Evolutionary conservation across 2,888 invertebrate genomes (phyloP), one percentile per base, ranked within the genome.

Genomic region (Allygus modestus): DNA sequence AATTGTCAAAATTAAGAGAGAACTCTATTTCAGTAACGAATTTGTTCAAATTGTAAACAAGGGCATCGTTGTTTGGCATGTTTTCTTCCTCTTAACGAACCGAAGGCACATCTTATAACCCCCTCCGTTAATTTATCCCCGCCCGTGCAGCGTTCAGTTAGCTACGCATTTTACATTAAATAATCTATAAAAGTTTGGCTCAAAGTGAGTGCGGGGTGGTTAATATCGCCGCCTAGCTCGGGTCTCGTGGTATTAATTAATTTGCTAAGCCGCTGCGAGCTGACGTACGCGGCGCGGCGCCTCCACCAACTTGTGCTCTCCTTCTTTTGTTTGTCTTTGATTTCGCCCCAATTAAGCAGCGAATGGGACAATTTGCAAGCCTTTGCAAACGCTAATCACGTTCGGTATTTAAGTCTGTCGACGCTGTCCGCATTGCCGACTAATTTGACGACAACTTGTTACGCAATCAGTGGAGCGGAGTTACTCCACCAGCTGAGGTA

Each of bases 321-420:
- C 37, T 79, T 79, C 79, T 79, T 79, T 79, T 79, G 79, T 79
- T 79, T 79, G 79, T 79, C 79, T 79, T 79, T 79, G 79, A 79
- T 79, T 79, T 79, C 54, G 31, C 33, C 79, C 79, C 79, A 79
- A 79, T 79, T 79, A 79, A 79, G 79, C 79, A 20, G 54, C 79
- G 79, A 79, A 79, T 58, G 79, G 79, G 54, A 79, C 79, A 79
- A 79, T 79, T 79, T 79, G 58, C 33, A 58, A 79, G 58, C 58
- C 58, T 54, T 79, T 58, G 79, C 33, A 79, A 79, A 79, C 58
- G 79, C 79, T 79, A 79, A 79, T 79, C 79, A 79, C 79, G 79
- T 79, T 58, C 79, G 79, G 31, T 33, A 51, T 79, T 79, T 79
- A 54, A 79, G 79, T 33, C 79, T n/a, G 54, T 43, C 73, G n/a